A percentile compares a stretch with the other conserved stretches of the same genome.
phyloP scores from a whole-genome alignment of 2,888 invertebrate genomes.

The Charanyca ferruginea region DNA sequence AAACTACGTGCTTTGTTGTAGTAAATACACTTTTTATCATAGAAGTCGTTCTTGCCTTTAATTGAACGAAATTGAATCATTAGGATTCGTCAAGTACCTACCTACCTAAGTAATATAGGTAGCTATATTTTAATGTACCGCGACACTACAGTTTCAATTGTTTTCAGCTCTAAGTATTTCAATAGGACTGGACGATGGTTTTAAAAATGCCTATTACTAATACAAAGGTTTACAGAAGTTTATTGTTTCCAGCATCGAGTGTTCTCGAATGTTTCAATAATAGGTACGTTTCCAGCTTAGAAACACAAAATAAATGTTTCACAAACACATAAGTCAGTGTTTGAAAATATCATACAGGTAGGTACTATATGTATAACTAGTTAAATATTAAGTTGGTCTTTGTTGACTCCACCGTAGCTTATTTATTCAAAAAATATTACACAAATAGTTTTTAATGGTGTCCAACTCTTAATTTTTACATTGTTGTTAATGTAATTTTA shows the following conservation, averaged over 20 bases:
- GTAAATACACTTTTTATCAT: constrained; percentile 47
- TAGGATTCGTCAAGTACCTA: neutral
- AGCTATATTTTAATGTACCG: neutral
- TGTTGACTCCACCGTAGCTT: constrained; percentile 3
- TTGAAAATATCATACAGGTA: constrained; percentile 34
- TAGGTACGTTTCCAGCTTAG: constrained; percentile 3
- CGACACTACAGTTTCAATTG: neutral
- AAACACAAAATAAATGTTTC: constrained; percentile 43
- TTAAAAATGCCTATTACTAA: neutral
- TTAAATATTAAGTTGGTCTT: constrained; percentile 13
- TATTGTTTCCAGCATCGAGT: constrained; percentile 13
- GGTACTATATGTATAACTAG: neutral
- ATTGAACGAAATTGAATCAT: constrained; percentile 10
- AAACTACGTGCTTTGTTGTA: constrained; percentile 48
- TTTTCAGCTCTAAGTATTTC: neutral
- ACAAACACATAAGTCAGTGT: constrained; percentile 34
- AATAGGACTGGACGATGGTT: neutral
- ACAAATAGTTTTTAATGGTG: constrained; percentile 9
- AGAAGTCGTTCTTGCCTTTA: constrained; percentile 23
- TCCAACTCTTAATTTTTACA: no score
- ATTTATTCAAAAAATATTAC: neutral
- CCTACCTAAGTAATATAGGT: no score
- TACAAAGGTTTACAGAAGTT: constrained; percentile 1
- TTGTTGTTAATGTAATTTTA: no score
- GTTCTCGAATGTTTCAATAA: constrained; percentile 33